Percentiles rank a stretch among this genome's conserved stretches.
These are phyloP conservation scores for Ruditapes philippinarum DNA, from an alignment of 1,140 invertebrate genomes.

Conservation along the genomic window DNA sequence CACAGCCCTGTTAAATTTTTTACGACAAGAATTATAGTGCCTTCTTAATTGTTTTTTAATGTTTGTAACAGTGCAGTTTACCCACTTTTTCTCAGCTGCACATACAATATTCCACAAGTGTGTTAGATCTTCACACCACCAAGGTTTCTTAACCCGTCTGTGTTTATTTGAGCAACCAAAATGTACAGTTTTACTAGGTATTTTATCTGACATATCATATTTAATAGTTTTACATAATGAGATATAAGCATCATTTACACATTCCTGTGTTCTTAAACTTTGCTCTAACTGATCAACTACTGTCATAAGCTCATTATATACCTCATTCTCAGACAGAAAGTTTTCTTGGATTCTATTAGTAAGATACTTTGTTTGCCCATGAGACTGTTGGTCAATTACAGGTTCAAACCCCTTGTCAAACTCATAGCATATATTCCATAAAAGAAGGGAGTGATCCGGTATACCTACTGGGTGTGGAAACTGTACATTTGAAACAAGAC, in stretches of 20 bases:
- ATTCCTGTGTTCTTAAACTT: neutral
- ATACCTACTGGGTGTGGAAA: neutral
- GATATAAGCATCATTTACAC: neutral
- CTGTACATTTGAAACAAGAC: neutral
- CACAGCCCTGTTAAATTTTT: constrained; percentile 10
- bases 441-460: constrained; percentile 6
- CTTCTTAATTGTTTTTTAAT: neutral
- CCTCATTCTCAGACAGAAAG: neutral
- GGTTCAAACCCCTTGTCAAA: neutral
- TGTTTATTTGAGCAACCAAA: neutral
- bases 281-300: neutral
- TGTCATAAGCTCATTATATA: neutral
- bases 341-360: neutral
- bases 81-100: constrained; percentile 11
- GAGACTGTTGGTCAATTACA: neutral
- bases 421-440: neutral
- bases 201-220: neutral
- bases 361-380: neutral
- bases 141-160: constrained; percentile 17
- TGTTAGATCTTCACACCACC: constrained; percentile 6
- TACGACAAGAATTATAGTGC: neutral
- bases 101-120: neutral
- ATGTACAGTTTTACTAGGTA: neutral
- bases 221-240: neutral
- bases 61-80: neutral